A percentile compares a stretch with the other conserved stretches of the same genome.
phyloP scores from a whole-genome alignment of 1,140 invertebrate species.

The Eumaeus atala region DNA sequence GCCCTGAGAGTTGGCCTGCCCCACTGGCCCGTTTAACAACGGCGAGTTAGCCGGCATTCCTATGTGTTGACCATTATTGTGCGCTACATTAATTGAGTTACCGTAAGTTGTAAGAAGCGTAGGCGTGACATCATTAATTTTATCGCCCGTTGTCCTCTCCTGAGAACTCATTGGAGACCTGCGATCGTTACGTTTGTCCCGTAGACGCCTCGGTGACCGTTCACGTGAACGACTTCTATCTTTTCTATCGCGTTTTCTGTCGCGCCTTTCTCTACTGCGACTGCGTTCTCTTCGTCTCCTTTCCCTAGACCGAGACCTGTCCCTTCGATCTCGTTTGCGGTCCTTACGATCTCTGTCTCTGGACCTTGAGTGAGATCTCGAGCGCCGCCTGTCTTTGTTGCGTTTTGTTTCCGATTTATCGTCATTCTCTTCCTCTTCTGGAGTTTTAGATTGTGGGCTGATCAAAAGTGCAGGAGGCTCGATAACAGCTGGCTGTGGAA shows the following conservation, averaged over 20 bases:
- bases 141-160: constrained; percentile 25
- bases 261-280: constrained; percentile 74
- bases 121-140: constrained; percentile 15
- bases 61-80: constrained; percentile 21
- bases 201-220: constrained; percentile 47
- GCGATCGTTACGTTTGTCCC: constrained; percentile 59
- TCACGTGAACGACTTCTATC: constrained; percentile 71
- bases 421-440: constrained; percentile 54
- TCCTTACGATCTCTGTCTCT: constrained; percentile 65
- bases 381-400: constrained; percentile 47
- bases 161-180: constrained; percentile 48
- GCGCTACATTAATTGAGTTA: constrained; percentile 17
- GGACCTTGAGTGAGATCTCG: constrained; percentile 55
- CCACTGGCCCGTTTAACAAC: constrained; percentile 31
- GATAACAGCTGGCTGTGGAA: constrained; percentile 63
- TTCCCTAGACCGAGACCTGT: constrained; percentile 69
- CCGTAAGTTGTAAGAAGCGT: constrained; percentile 14
- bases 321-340: constrained; percentile 72
- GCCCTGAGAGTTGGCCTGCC: constrained; percentile 13
- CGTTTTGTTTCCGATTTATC: constrained; percentile 47
- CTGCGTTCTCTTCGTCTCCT: constrained; percentile 72
- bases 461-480: constrained; percentile 61
- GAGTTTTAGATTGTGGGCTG: constrained; percentile 34
- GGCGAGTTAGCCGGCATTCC: constrained; percentile 17
- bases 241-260: constrained; percentile 72